Percentiles rank a stretch among this genome's conserved stretches.
phyloP scores from a whole-genome alignment of 1,140 invertebrate genomes.

The Sarcophaga peregrina region DNA sequence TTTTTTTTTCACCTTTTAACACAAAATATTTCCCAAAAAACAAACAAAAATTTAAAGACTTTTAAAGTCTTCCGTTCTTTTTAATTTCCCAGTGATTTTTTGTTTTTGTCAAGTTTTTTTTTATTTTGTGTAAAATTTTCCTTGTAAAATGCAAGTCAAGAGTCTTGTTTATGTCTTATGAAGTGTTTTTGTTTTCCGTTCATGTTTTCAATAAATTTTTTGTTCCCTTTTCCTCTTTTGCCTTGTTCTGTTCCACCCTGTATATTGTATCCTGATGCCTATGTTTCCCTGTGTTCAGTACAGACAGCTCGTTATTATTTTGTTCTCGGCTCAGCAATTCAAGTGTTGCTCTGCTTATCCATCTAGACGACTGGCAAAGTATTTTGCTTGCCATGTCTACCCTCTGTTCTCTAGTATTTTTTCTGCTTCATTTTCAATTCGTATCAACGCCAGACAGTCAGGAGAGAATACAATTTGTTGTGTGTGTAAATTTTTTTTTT shows the following conservation, averaged over 20 bases:
- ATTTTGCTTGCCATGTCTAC: not conserved
- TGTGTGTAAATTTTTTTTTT: too few relatives aligned
- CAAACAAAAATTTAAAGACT: too few relatives aligned
- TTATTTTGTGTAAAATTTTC: conserved; percentile 7
- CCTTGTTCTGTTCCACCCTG: not conserved
- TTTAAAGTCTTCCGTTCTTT: too few relatives aligned
- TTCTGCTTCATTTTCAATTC: not conserved
- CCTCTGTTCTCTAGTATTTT: not conserved
- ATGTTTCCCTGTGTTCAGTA: not conserved
- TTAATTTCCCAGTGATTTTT: not conserved
- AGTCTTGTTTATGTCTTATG: conserved; percentile 34
- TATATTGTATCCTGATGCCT: not conserved
- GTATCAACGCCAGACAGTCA: conserved; percentile 21
- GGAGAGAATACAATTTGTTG: not conserved
- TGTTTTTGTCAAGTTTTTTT: not conserved
- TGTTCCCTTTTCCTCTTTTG: not conserved
- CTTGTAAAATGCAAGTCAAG: conserved; percentile 39
- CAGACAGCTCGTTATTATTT: conserved; percentile 41
- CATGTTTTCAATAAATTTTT: conserved; percentile 22
- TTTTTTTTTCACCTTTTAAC: too few relatives aligned
- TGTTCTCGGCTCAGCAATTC: conserved; percentile 25
- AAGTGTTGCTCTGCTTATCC: conserved; percentile 21
- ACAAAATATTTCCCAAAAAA: too few relatives aligned
- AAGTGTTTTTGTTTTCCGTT: conserved; percentile 35
- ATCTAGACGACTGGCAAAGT: not conserved